Evolutionary conservation across 2,888 invertebrate genomes (phyloP).

Genomic region (Nowickia ferox): DNA sequence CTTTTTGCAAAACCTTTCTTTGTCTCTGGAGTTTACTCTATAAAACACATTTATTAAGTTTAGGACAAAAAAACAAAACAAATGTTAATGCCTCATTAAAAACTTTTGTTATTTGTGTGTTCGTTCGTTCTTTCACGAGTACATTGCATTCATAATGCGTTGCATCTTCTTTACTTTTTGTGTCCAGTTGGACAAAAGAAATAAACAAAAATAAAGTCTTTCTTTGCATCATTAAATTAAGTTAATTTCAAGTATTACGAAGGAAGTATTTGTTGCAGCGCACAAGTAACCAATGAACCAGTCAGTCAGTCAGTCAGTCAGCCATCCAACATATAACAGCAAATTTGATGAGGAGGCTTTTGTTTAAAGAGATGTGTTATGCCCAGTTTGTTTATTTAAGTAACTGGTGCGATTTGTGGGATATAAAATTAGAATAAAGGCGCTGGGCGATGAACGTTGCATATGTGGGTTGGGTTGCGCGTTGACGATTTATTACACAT

Average conservation of each 20-base stretch:
- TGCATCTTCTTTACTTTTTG: conserved; percentile 18
- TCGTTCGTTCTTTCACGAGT: conserved; percentile 14
- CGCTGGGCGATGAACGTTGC: background rate
- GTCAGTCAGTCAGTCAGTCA: conserved; percentile 26
- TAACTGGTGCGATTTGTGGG: background rate
- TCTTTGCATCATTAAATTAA: conserved; percentile 72
- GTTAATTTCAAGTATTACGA: conserved; percentile 69
- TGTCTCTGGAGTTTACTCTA: conserved; percentile 20
- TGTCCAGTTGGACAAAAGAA: conserved; percentile 50
- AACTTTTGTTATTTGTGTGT: conserved; percentile 33
- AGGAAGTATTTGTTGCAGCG: conserved; percentile 39
- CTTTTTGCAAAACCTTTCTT: conserved; percentile 21
- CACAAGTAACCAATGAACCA: conserved; percentile 36
- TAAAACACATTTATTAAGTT: conserved; percentile 40
- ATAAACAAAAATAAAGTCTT: conserved; percentile 49
- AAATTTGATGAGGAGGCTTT: conserved; percentile 29
- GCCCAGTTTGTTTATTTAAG: background rate
- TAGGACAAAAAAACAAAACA: conserved; percentile 21
- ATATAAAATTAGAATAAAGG: conserved; percentile 14
- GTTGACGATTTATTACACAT: no score
- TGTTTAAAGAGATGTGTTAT: background rate
- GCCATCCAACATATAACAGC: conserved; percentile 8
- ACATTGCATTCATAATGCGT: conserved; percentile 41
- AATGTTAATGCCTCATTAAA: conserved; percentile 63
- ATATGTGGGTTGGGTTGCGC: no score